These are phyloP conservation scores for Acrocephalus scirpaceus DNA, from an alignment of 2,797 vertebrate genomes.

Conservation along the genomic window DNA sequence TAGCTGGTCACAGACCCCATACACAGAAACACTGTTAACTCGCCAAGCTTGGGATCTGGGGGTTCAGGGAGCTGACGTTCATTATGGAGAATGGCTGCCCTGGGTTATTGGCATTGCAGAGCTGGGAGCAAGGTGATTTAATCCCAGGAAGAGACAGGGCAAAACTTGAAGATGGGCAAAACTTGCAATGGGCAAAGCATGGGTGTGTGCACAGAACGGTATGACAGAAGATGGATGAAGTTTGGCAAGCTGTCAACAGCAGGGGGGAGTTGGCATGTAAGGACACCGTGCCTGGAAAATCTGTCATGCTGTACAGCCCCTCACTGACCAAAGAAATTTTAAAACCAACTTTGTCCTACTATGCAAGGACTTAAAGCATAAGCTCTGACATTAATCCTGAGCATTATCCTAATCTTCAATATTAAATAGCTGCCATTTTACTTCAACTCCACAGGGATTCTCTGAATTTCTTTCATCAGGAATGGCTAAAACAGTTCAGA, in stretches of 20 bases:
- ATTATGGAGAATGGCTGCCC: not conserved
- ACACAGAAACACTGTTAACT: not conserved
- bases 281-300: not conserved
- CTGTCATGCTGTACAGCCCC: not conserved
- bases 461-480: not conserved
- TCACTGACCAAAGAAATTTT: not conserved
- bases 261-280: not conserved
- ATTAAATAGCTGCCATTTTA: not conserved
- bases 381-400: not conserved
- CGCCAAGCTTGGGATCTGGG: accelerated
- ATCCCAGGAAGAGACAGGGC: not conserved
- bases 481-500: not conserved
- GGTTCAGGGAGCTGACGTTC: not conserved
- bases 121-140: not conserved
- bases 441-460: not conserved
- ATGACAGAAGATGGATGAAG: not conserved
- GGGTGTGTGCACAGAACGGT: too few species aligned
- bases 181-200: not conserved
- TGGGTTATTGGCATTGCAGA: not conserved
- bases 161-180: not conserved
- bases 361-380: not conserved
- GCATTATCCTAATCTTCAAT: not conserved
- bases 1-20: not conserved
- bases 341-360: not conserved
- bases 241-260: not conserved